phyloP scores from a whole-genome alignment of 2,113 vertebrate species.

The Myotis davidii region DNA sequence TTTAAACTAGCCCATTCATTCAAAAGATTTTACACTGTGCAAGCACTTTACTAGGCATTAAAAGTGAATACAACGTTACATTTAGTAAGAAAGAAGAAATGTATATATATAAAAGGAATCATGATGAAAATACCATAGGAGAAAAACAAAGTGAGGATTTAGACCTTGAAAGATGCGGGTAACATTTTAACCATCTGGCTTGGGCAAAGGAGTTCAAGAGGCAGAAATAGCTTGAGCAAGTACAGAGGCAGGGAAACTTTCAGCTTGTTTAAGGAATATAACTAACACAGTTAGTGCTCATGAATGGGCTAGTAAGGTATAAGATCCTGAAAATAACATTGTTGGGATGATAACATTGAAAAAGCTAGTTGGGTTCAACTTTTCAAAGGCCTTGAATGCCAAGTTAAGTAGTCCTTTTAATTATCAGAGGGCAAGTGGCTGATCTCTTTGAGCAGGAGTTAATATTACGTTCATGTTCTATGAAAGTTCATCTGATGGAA shows the following conservation, averaged over 20 bases:
- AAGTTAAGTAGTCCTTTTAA: not conserved
- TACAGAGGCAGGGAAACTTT: not conserved
- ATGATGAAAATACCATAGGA: not conserved
- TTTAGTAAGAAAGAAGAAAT: slow-evolving; percentile 20
- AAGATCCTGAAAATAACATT: not conserved
- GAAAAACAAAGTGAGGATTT: not conserved
- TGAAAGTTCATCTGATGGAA: not conserved
- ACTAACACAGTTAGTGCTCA: not conserved
- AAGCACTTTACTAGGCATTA: not conserved
- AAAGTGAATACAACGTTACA: not conserved
- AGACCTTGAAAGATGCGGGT: not conserved
- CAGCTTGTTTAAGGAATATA: not conserved
- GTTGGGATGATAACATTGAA: not conserved
- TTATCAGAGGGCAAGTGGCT: not conserved
- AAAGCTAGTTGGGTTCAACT: not conserved
- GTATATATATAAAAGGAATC: not conserved
- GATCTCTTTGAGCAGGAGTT: not conserved
- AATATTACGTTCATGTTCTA: not conserved
- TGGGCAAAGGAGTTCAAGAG: not conserved
- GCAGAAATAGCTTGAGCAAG: not conserved
- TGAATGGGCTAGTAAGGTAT: not conserved
- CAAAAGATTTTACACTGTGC: not conserved
- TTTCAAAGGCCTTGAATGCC: not conserved
- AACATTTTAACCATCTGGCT: not conserved
- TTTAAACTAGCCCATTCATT: not conserved